Base-by-base conservation (phyloP, 92 coral and sea anemone species). In the Ricordea florida region DNA sequence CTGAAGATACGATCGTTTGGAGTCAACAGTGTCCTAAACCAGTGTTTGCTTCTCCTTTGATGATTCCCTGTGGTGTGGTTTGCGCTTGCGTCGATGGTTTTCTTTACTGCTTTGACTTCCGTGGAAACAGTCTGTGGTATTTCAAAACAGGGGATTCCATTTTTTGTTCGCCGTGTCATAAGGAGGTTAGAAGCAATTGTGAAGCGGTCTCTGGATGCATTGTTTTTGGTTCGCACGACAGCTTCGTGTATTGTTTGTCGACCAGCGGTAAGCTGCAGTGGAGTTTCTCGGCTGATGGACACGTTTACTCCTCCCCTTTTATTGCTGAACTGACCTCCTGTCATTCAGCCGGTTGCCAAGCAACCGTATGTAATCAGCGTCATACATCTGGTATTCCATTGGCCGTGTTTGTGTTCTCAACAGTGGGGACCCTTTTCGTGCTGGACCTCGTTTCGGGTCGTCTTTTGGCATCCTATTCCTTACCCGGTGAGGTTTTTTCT, bases 401-500 rank as follows among this genome's bases (percentile, higher is more conserved):
- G 4, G 76, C 69, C 21, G 90, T 87, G 47, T 65, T 79, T 55
- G 86, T 80, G 10, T 74, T 78, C 14, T 79, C 97, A 3, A 92
- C 96, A 9, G 62, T 49, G 15, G 98, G 98, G 24, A 91, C 91
- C 31, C 41, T 94, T 53, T 88, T 78, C 64, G 62, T 66, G 4
- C 66, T 94, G 46, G 81, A 76, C 10, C 64, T 79, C 10, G 31
- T 60, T 10, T 69, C 61, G 32, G 98, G 98, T 8, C 35, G 28
- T 58, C 47, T 41, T 17, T 26, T 88, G 40, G 69, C 62, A 33
- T 81, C 91, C 10, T 83, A 76, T 59, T 57, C 91, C n/a, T 51
- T 94, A 0, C 91, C 89, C 1, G 91, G 98, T 26, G 97, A 92
- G 66, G 94, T 94, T 10, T 94, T 94, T 71, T 94, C 98, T n/a